Evolutionary conservation across 2,888 invertebrate genomes (phyloP).

Genomic region (Cremastinae sp.): DNA sequence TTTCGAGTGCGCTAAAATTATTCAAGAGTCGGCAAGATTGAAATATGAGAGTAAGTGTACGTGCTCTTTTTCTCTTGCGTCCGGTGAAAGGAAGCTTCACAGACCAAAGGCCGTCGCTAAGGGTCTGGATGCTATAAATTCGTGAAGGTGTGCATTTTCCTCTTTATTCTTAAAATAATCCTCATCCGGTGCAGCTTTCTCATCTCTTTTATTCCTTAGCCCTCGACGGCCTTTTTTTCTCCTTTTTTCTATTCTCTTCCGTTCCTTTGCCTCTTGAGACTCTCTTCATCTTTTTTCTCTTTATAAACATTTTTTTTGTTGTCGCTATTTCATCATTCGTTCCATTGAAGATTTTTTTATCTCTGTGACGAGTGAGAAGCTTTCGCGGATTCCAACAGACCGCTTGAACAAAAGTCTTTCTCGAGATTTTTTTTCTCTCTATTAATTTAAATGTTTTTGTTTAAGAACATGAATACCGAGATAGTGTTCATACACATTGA

Average conservation of each 20-base stretch:
- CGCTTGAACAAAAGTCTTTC: neutral
- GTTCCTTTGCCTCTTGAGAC: constrained; percentile 2
- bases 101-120: constrained; percentile 61
- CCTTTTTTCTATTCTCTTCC: constrained; percentile 25
- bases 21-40: neutral
- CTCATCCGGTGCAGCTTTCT: constrained; percentile 37
- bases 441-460: no score
- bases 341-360: constrained; percentile 21
- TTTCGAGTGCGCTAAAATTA: neutral
- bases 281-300: constrained; percentile 25
- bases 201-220: constrained; percentile 27
- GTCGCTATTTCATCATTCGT: constrained; percentile 25
- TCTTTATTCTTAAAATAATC: constrained; percentile 37
- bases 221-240: constrained; percentile 1
- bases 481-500: no score
- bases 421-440: no score
- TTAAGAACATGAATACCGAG: no score
- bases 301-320: constrained; percentile 33
- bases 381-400: constrained; percentile 17
- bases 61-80: constrained; percentile 60
- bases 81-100: constrained; percentile 68
- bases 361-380: constrained; percentile 13
- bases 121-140: constrained; percentile 26
- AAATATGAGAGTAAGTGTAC: constrained; percentile 11
- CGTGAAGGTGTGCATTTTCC: constrained; percentile 34